Evolutionary conservation across 2,888 invertebrate genomes (phyloP).

Genomic region (Brassicogethes aeneus): DNA sequence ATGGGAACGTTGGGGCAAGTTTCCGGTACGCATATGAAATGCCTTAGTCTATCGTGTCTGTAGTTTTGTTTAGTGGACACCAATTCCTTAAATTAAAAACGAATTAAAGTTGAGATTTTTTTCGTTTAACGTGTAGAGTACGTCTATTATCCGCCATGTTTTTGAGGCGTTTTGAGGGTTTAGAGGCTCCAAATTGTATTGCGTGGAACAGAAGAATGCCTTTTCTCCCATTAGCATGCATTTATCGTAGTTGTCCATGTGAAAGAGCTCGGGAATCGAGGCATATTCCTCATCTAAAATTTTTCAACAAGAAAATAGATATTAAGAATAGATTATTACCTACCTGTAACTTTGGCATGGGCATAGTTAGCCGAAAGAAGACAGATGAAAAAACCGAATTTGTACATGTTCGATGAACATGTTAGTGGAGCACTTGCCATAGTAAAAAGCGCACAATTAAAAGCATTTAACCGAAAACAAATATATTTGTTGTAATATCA

Average conservation of each 20-base stretch:
- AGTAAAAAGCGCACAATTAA: too few relatives aligned
- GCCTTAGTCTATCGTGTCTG: slow-evolving; percentile 27
- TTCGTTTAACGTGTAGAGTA: background rate
- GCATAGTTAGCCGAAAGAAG: too few relatives aligned
- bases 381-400: too few relatives aligned
- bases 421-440: too few relatives aligned
- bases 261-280: slow-evolving; percentile 20
- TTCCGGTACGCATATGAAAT: slow-evolving; percentile 27
- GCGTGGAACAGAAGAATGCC: slow-evolving; percentile 18
- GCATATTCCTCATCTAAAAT: slow-evolving; percentile 19
- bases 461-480: too few relatives aligned
- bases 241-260: slow-evolving; percentile 21
- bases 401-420: too few relatives aligned
- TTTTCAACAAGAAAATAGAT: slow-evolving; percentile 4
- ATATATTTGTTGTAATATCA: too few relatives aligned
- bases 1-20: slow-evolving; percentile 16
- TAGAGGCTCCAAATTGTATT: slow-evolving; percentile 17
- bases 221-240: slow-evolving; percentile 18
- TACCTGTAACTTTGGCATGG: slow-evolving; percentile 2
- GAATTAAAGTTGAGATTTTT: background rate
- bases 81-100: slow-evolving; percentile 25
- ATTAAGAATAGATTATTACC: background rate
- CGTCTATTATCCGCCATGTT: slow-evolving; percentile 18
- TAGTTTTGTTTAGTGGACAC: slow-evolving; percentile 24
- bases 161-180: slow-evolving; percentile 6